Evolutionary conservation across 1,140 invertebrate genomes (phyloP), one percentile per base, ranked within the genome.

Genomic region (Diachasma alloeum): DNA sequence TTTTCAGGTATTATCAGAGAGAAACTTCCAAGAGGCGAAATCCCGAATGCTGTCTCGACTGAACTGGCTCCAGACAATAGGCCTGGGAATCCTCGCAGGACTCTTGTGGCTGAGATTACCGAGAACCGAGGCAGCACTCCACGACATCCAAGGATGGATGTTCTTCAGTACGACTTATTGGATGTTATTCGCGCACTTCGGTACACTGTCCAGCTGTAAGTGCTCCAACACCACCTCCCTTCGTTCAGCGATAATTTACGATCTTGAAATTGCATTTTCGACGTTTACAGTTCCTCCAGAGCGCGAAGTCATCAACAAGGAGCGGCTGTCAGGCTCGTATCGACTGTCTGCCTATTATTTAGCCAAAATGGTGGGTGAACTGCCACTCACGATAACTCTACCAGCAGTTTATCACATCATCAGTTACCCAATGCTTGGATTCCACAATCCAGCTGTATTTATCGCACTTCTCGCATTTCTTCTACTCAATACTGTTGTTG

Each of bases 101-200:
- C 90, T 95, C 5, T 90, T 96, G 13, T 96, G 95, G 95, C 95
- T 95, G 80, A 93, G 95, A 83, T 87, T 96, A 81, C 93, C 94
- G 2, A 88, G 95, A 36, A 93, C 91, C 8, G 96, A 97, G 86
- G 92, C 94, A 78, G 92, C 93, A 5, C 89, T 97, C 31, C 92
- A 94, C 75, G 95, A 97, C 87, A 93, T 96, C 37, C 94, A 95
- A 89, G 95, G 95, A 53, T 96, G 94, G 94, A 95, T 96, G 93
- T 96, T 96, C 84, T 96, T 96, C 89, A 95, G 94, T 22, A 94
- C 94, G 26, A 95, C 94, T 26, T 96, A 96, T 83, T 96, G 95
- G 95, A 96, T 96, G 93, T 90, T 96, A 36, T 96, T 96, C 86
- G 93, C 95, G 15, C 91, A 96, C 74, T 96, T 96, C 83, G 94